Base-by-base conservation (phyloP, 2,888 invertebrate genomes). In the Lasioglossum vierecki region DNA sequence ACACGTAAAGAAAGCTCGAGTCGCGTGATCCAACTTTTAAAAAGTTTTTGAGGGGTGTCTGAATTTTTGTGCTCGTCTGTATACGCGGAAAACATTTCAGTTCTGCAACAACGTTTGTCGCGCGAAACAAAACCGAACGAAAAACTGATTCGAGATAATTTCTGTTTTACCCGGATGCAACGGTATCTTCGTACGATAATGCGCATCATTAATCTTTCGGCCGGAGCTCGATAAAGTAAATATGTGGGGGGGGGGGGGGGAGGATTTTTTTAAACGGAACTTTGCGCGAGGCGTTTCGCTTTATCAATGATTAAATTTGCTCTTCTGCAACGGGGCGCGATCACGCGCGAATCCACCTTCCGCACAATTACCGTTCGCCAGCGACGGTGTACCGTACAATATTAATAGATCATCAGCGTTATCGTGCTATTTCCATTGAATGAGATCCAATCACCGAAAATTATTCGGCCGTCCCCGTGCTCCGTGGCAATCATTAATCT, bases 401-500 rank as follows among this genome's bases (percentile, higher is more conserved):
- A 71, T 80, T 83, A 83, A 83, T 80, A 71, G 83, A 80, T 81
- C 83, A 76, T 83, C 81, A 81, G 72, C 76, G 81, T 76, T 76
- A 81, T 83, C 76, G 72, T 39, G 66, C 66, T 30, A 81, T 76
- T 80, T 83, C 80, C 76, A 76, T 80, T 80, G 74, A 83, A 71
- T 77, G 77, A 35, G 60, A 78, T 75, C 76, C 85, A 80, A 85
- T 85, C 76, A 78, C 46, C 75, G 77, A 83, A 80, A 72, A 85
- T 77, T 83, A 75, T 78, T 83, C 76, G 44, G 9, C 72, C 76
- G 68, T 80, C 80, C 79, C 57, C 82, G 74, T 9, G 77, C 35
- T 63, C 66, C 71, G 46, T 60, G 70, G 30, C 46, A 63, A 76
- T 81, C 83, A 83, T 88, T 88, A 87, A 88, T 88, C 81, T 83